Evolutionary conservation across 92 coral and sea anemone genomes (phyloP).

Genomic region (Porites rus): DNA sequence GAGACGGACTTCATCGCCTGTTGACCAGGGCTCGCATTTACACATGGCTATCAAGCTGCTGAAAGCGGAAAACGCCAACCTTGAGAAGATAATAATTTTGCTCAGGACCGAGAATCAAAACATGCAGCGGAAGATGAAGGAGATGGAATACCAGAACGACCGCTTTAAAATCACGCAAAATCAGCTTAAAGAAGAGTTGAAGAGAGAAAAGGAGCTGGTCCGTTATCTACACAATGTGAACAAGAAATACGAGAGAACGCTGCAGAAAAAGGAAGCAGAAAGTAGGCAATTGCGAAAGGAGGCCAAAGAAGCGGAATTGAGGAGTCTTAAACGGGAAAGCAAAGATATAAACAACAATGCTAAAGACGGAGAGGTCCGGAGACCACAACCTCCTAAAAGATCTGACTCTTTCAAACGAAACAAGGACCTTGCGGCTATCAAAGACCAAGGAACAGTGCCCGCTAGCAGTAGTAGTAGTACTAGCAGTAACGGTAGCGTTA

Average conservation of each 20-base stretch:
- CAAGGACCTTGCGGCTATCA: conserved; percentile 64
- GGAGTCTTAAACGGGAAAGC: conserved; percentile 23
- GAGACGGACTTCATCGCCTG: conserved; percentile 67
- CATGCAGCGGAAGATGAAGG: conserved; percentile 83
- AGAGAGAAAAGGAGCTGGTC: conserved; percentile 90
- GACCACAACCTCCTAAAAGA: conserved; percentile 91
- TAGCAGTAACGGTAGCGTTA: neutral
- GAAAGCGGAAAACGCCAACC: conserved; percentile 91
- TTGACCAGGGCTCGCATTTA: conserved; percentile 88
- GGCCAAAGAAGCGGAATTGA: conserved; percentile 62
- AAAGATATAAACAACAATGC: conserved; percentile 35
- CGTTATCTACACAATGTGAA: conserved; percentile 80
- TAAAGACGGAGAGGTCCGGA: conserved; percentile 62
- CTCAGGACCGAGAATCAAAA: conserved; percentile 90
- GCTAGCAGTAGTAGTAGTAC: conserved; percentile 9
- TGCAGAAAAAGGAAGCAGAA: conserved; percentile 92
- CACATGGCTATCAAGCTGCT: conserved; percentile 91
- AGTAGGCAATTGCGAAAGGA: conserved; percentile 78
- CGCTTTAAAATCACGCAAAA: conserved; percentile 89
- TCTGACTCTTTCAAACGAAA: conserved; percentile 87
- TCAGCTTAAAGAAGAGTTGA: conserved; percentile 83
- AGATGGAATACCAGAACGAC: conserved; percentile 90
- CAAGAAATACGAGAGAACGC: conserved; percentile 90
- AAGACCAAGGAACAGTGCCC: conserved; percentile 63
- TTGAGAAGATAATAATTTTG: conserved; percentile 87